Conservation (phyloP, 2,888 invertebrate genomes). For the Bellardia bayeri region DNA sequence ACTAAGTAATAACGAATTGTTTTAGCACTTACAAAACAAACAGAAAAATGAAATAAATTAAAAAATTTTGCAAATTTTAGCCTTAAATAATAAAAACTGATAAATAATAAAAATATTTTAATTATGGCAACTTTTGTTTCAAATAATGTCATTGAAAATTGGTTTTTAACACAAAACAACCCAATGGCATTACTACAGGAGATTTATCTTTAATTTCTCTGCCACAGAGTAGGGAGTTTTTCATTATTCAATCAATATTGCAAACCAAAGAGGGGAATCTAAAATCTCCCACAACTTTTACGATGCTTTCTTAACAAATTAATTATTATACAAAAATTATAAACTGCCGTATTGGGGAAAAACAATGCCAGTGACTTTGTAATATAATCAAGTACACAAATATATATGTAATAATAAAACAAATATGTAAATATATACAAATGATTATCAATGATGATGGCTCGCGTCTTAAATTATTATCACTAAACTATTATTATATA, state of each 20-base stretch:
- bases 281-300: neutral
- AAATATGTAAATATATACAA: neutral
- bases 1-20: no score
- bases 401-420: neutral
- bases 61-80: no score
- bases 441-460: constrained; percentile 22
- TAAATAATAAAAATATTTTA: no score
- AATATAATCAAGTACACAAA: neutral
- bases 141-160: no score
- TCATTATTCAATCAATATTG: neutral
- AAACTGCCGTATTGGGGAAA: neutral
- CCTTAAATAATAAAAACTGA: no score
- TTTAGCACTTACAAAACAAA: no score
- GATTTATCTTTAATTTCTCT: no score
- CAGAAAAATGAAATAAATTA: no score
- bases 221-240: no score
- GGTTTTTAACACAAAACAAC: no score
- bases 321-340: neutral
- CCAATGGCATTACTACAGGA: no score
- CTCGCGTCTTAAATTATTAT: neutral
- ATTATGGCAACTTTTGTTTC: no score
- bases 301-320: neutral
- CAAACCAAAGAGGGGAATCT: neutral
- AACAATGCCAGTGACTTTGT: neutral
- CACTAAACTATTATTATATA: neutral